Evolutionary conservation across 2,113 vertebrate genomes (phyloP), one percentile per base, ranked within the genome.

Genomic region (Tautogolabrus adspersus): DNA sequence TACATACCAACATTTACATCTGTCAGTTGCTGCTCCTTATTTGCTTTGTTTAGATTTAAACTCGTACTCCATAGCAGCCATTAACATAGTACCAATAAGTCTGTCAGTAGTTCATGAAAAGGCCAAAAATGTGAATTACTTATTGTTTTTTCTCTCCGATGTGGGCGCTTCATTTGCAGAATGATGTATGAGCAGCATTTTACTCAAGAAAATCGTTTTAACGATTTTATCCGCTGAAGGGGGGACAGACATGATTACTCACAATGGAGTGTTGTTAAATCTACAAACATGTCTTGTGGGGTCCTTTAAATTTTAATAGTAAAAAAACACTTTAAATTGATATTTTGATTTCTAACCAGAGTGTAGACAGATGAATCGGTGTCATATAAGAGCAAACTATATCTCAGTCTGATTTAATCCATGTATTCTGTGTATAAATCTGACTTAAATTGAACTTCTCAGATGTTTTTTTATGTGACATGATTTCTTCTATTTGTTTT

Each of bases 401-500:
- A 23, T 66, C 16, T 64, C 34, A 54, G 37, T 23, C 5, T 60
- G 42, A 15, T 2, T 46, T 1, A 46, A 15, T 15, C 44, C 44
- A 15, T 12, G 4, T 46, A 15, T 15, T 46, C 30, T 34, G 6
- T 34, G 30, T 34, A 6, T 34, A 0, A 57, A 67, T 5, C 8
- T 47, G 22, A 34, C 22, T 57, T 42, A 44, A 58, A 57, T 49
- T 12, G 0, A 49, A 46, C 4, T 5, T 54, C 49, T 51, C 5
- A 38, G 34, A 52, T 44, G 11, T 5, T 7, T 16, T 49, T 46
- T 19, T 7, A 6, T 7, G 1, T 47, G 46, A 51, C 8, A n/a
- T 9, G 3, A n/a, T 80, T 63, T 84, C 56, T 74, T 65, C 69
- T 11, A 10, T 38, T 40, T 73, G 1, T 88, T 90, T 88, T n/a